Conservation (phyloP, 2,113 vertebrate species). For the Dryoscopus gambensis region DNA sequence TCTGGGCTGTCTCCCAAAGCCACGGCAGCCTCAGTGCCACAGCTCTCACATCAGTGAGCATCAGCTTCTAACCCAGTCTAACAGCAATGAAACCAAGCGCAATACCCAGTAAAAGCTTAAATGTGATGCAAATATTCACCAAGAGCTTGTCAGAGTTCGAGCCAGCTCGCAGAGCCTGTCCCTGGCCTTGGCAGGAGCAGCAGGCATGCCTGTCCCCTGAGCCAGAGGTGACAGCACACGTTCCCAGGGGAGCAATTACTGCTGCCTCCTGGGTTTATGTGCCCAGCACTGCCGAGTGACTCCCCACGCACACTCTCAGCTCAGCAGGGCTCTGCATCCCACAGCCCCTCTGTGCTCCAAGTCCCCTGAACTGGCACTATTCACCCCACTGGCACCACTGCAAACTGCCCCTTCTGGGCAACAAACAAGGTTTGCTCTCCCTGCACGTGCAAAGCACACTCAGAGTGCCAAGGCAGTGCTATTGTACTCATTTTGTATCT, state of each 20-base stretch:
- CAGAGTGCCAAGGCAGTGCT: background rate
- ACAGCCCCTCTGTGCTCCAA: background rate
- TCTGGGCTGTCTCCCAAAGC: background rate
- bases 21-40: background rate
- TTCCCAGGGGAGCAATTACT: background rate
- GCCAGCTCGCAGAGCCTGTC: background rate
- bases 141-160: background rate
- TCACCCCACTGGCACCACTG: background rate
- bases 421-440: background rate
- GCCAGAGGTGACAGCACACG: background rate
- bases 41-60: background rate
- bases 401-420: background rate
- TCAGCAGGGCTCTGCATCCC: background rate
- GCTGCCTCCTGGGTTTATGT: background rate
- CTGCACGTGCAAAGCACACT: background rate
- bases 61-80: background rate
- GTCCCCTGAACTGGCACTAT: background rate
- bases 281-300: fast-evolving
- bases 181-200: background rate
- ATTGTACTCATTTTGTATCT: background rate
- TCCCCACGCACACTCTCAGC: background rate
- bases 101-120: background rate
- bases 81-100: background rate
- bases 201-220: background rate
- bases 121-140: background rate